A percentile compares a stretch with the other conserved stretches of the same genome.
Evolutionary conservation across 2,797 vertebrate species (phyloP).

Genomic region (Percopsis omiscomaycus): DNA sequence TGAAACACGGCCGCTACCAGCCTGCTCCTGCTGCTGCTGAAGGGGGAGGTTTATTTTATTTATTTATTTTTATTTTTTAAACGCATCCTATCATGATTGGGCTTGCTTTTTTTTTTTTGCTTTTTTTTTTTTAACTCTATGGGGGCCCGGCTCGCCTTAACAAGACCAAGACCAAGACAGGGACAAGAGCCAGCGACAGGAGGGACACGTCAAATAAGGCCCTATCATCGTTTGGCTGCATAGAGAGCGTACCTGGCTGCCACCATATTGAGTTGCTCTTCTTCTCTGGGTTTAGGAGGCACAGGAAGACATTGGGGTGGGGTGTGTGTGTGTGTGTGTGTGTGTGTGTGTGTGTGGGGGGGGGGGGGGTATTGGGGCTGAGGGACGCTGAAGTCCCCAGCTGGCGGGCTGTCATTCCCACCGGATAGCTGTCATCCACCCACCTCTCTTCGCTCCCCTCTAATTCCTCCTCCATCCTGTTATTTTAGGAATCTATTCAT

Average conservation of each 20-base stretch:
- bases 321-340: too few relatives aligned
- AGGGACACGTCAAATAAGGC: conserved; percentile 44
- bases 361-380: conserved; percentile 17
- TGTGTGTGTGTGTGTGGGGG: too few relatives aligned
- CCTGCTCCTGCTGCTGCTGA: conserved; percentile 16
- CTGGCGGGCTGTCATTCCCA: conserved; percentile 50
- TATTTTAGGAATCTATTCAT: conserved; percentile 72
- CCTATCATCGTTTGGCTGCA: conserved; percentile 28
- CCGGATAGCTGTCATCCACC: conserved; percentile 40
- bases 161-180: conserved; percentile 34
- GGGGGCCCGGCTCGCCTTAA: conserved; percentile 41
- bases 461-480: conserved; percentile 42
- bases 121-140: conserved; percentile 34
- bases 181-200: conserved; percentile 37
- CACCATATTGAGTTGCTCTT: conserved; percentile 25
- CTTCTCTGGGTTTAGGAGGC: conserved; percentile 42
- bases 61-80: conserved; percentile 26
- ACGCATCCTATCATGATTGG: conserved; percentile 51
- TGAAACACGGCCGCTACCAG: conserved; percentile 43
- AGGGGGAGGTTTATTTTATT: conserved; percentile 10
- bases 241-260: conserved; percentile 39
- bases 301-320: conserved; percentile 28
- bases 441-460: conserved; percentile 30
- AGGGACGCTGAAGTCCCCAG: conserved; percentile 35
- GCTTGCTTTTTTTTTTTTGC: neutral